Evolutionary conservation across 1,140 invertebrate genomes (phyloP).

Genomic region (Drosophila neocordata): DNA sequence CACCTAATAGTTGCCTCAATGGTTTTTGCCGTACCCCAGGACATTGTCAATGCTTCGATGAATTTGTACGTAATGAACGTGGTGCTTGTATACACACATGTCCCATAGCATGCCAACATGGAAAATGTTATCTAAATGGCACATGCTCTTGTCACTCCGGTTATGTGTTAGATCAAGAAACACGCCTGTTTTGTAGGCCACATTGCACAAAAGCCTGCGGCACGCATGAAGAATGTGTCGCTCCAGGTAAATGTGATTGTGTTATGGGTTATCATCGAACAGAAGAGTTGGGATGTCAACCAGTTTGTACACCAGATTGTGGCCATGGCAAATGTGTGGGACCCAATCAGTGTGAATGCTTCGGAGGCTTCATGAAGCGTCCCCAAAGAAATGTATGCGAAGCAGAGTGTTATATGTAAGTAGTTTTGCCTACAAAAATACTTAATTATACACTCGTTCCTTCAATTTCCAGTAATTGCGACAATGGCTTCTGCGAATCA

Average conservation of each 20-base stretch:
- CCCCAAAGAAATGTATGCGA: constrained; percentile 72
- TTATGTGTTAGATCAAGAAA: constrained; percentile 84
- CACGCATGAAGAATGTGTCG: constrained; percentile 83
- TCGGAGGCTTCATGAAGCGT: constrained; percentile 80
- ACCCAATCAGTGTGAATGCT: constrained; percentile 86
- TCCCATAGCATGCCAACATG: constrained; percentile 81
- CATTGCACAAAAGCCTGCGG: constrained; percentile 59
- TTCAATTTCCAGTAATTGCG: constrained; percentile 77
- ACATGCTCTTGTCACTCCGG: constrained; percentile 86
- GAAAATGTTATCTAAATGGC: constrained; percentile 80
- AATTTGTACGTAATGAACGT: constrained; percentile 84
- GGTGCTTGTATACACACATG: constrained; percentile 75
- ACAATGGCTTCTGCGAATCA: constrained; percentile 85
- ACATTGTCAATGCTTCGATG: constrained; percentile 85
- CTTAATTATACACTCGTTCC: neutral
- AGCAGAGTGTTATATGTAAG: constrained; percentile 75
- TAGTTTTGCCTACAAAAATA: neutral
- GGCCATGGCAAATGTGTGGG: constrained; percentile 85
- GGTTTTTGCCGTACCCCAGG: constrained; percentile 85
- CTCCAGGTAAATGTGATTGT: constrained; percentile 85
- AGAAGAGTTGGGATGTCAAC: constrained; percentile 69
- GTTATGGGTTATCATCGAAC: constrained; percentile 84
- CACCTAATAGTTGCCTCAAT: constrained; percentile 83
- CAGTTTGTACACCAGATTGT: constrained; percentile 83
- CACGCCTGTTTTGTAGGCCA: constrained; percentile 84